phyloP scores from a whole-genome alignment of 2,888 invertebrate genomes.

The Hydriomena furcata region DNA sequence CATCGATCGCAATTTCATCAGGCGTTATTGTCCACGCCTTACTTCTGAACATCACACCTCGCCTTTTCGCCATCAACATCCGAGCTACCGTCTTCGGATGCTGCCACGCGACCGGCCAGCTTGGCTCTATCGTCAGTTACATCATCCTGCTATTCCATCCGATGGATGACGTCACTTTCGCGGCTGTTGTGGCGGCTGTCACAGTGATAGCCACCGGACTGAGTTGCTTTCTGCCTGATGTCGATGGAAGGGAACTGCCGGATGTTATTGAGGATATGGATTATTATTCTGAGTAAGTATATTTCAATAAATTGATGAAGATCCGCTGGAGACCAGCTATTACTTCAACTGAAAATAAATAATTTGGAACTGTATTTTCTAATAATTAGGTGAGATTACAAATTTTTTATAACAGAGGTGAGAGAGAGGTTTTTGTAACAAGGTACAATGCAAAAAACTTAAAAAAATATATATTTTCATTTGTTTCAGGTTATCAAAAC shows the following conservation, averaged over 20 bases:
- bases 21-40: slow-evolving; percentile 57
- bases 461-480: no score
- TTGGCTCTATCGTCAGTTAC: slow-evolving; percentile 64
- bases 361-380: no score
- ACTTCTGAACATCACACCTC: slow-evolving; percentile 63
- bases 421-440: no score
- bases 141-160: slow-evolving; percentile 52
- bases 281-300: slow-evolving; percentile 71
- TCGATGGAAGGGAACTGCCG: slow-evolving; percentile 69
- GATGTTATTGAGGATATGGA: slow-evolving; percentile 73
- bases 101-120: slow-evolving; percentile 63
- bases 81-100: slow-evolving; percentile 62
- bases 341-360: no score
- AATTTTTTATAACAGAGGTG: no score
- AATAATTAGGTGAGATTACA: no score
- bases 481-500: slow-evolving; percentile 64
- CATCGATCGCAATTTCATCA: slow-evolving; percentile 56
- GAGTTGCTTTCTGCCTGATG: slow-evolving; percentile 58
- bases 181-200: slow-evolving; percentile 45
- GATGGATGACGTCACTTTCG: slow-evolving; percentile 44
- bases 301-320: no score
- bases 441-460: no score
- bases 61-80: slow-evolving; percentile 65
- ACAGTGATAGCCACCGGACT: slow-evolving; percentile 47
- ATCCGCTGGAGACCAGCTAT: no score